Evolutionary conservation across 2,888 invertebrate species (phyloP), one percentile per base, ranked within the genome.

Genomic region (Harpagoxenus sublaevis): DNA sequence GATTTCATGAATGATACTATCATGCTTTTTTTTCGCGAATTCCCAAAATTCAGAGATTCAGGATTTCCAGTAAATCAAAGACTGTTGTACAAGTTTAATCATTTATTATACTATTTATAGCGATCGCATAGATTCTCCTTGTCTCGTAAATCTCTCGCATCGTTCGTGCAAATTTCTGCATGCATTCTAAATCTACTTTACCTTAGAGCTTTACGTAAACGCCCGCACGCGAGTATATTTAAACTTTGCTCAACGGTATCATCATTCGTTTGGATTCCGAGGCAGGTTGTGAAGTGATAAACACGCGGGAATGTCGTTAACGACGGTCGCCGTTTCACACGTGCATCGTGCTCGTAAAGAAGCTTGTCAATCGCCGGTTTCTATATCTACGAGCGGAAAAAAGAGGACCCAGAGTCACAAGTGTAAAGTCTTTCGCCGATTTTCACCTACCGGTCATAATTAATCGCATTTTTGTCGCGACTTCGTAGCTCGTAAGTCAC

Each of bases 221-320:
- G 55, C 23, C 15, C 77, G 28, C 39, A 35, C 63, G 10, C 45
- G 31, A 60, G 48, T 48, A n/a, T 31, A 45, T 48, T 23, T 42
- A 53, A 77, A 66, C 53, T 42, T 39, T 45, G 42, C 31, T 57
- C 66, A 31, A 45, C 28, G 42, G n/a, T 48, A 78, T 68, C 51
- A n/a, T 23, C 42, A 12, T 31, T 68, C 77, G 68, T 68, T 78
- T n/a, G 70, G 23, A 73, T 77, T 65, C 45, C 42, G 73, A 23
- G 10, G 66, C 65, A 48, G 42, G 35, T 10, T 39, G 48, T 45
- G 15, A 63, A 73, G 31, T 78, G 87, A 74, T 51, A 83, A 84
- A 78, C 73, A 53, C 51, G 65, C 35, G 28, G 79, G 83, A 89
- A 89, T 88, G 82, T 60, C 60, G 84, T 82, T 87, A 89, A 89